These are phyloP conservation scores for Campoletis sonorensis DNA, from an alignment of 1,140 invertebrate genomes.

Conservation along the genomic window DNA sequence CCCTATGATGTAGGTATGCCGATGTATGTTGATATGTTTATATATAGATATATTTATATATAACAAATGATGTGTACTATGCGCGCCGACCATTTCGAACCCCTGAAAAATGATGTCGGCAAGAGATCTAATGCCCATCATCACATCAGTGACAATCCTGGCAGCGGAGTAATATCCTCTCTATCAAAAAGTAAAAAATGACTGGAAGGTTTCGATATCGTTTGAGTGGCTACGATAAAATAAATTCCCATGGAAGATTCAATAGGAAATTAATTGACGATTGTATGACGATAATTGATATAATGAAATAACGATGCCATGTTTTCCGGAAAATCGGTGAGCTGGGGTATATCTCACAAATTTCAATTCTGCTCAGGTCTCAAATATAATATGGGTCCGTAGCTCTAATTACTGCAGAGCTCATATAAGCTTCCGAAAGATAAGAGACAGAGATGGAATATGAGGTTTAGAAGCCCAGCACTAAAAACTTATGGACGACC, in stretches of 20 bases:
- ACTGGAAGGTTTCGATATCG: too few relatives aligned
- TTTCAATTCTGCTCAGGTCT: not conserved
- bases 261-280: too few relatives aligned
- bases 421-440: not conserved
- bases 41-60: constrained; percentile 4
- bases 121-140: not conserved
- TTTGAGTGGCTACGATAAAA: too few relatives aligned
- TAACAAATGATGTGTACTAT: not conserved
- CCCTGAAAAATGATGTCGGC: not conserved
- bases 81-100: not conserved
- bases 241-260: too few relatives aligned
- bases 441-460: not conserved
- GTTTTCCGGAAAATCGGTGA: not conserved
- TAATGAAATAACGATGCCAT: not conserved
- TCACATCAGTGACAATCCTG: not conserved
- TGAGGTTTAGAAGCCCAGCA: not conserved
- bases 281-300: too few relatives aligned
- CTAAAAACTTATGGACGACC: not conserved
- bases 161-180: not conserved
- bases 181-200: not conserved
- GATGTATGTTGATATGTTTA: not conserved
- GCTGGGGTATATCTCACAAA: not conserved
- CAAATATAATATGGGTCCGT: not conserved
- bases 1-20: constrained; percentile 4
- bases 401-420: constrained; percentile 1